Evolutionary conservation across 1,140 invertebrate species (phyloP), one percentile per base, ranked within the genome.

Genomic region (Drosophila ercepeae): DNA sequence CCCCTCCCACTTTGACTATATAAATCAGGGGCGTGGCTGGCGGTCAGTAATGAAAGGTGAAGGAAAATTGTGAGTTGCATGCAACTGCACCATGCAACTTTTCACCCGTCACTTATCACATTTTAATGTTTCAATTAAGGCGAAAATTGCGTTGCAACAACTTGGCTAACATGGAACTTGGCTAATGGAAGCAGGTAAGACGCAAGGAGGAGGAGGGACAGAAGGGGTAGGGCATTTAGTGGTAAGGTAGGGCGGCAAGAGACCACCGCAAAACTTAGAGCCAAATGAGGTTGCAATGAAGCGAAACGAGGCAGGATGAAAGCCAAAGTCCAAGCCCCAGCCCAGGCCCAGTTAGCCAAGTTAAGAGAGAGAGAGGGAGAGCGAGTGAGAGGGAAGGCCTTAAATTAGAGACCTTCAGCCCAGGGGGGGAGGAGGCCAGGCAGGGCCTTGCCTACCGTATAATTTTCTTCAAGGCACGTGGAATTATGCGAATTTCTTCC

Each of bases 71-170:
- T 53, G 64, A 63, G 69, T 73, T 77, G 82, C 60, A 74, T 74
- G 77, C 68, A 88, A 78, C 75, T 83, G n/a, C n/a, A n/a, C n/a
- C 60, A 74, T 74, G 77, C 68, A 88, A 78, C 75, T 83, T 84
- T 84, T 88, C 64, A 89, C 75, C 83, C 79, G 52, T 64, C 79
- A 90, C 68, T 90, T 90, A 90, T 90, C 89, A 90, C 89, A 90
- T 90, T 90, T 90, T 90, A 90, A 90, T 90, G 89, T 90, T 90
- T 90, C 89, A 90, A 90, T 90, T 90, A 90, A 79, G 81, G 74
- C 63, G 68, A 46, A 83, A 90, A 90, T 83, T 89, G 84, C 84
- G 74, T 53, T 89, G 79, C 83, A 79, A 51, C 48, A 58, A 51
- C 52, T 27, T 21, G 21, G 27, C 19, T 19, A 14, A 59, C 19